These are phyloP conservation scores for Callopanchax toddi DNA, from an alignment of 2,113 vertebrate species.

Conservation along the genomic window DNA sequence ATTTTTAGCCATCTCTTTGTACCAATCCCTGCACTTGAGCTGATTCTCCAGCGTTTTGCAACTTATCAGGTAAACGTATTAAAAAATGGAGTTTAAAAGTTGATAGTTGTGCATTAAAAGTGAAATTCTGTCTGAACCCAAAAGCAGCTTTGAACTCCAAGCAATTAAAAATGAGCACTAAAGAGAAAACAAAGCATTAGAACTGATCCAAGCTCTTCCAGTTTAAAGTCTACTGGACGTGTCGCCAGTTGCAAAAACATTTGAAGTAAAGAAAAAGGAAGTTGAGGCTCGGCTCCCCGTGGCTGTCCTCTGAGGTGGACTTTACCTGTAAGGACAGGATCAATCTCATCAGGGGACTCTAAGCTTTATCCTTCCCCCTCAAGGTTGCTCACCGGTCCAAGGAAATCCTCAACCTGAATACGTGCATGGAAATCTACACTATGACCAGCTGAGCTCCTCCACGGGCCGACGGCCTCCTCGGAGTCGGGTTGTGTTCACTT, in stretches of 20 bases:
- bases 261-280: background rate
- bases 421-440: slow-evolving; percentile 19
- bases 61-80: background rate
- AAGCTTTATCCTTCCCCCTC: slow-evolving; percentile 25
- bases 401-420: slow-evolving; percentile 17
- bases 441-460: background rate
- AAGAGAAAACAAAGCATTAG: no score
- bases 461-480: slow-evolving; percentile 2
- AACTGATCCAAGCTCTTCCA: no score
- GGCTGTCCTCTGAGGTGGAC: slow-evolving; percentile 19
- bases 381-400: slow-evolving; percentile 22
- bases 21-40: background rate
- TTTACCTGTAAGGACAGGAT: background rate
- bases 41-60: background rate
- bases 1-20: background rate
- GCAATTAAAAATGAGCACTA: background rate
- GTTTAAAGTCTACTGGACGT: background rate
- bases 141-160: background rate
- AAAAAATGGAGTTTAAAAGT: background rate
- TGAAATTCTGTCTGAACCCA: background rate
- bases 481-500: background rate
- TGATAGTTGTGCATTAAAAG: background rate
- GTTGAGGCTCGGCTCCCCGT: slow-evolving; percentile 10
- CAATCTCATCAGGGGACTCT: slow-evolving; percentile 16
- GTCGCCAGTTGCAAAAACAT: background rate